Percentiles rank a stretch among this genome's conserved stretches.
phyloP scores from a whole-genome alignment of 2,888 invertebrate genomes.

The Dastarcus helophoroides region DNA sequence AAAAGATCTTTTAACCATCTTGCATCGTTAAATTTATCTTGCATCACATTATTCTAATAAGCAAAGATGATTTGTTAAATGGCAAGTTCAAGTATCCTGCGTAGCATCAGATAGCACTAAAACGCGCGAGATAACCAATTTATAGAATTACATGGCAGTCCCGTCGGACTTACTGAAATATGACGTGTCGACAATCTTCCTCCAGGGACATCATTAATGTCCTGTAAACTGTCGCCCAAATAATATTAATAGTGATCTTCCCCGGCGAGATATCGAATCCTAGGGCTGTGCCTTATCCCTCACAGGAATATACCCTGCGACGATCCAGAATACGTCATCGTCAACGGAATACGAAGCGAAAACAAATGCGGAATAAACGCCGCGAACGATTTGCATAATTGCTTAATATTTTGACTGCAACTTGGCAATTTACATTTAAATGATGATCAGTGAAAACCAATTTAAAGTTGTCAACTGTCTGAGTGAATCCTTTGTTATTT shows the following conservation, averaged over 20 bases:
- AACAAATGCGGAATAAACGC: constrained; percentile 6
- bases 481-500: constrained; percentile 38
- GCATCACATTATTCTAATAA: too few relatives aligned
- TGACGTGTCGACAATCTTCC: constrained; percentile 39
- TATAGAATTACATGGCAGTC: constrained; percentile 30
- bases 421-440: constrained; percentile 39
- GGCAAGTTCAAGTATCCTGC: too few relatives aligned
- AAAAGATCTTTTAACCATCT: too few relatives aligned
- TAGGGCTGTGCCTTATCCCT: too few relatives aligned
- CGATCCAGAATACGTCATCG: too few relatives aligned
- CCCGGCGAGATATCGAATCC: too few relatives aligned
- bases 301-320: too few relatives aligned
- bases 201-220: constrained; percentile 41
- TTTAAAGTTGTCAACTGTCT: constrained; percentile 40
- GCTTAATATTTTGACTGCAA: constrained; percentile 39
- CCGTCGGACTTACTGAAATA: constrained; percentile 33
- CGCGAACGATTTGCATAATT: constrained; percentile 28
- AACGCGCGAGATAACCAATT: too few relatives aligned
- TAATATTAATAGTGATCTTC: constrained; percentile 39
- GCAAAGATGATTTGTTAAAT: too few relatives aligned
- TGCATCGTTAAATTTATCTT: too few relatives aligned
- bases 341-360: constrained; percentile 1
- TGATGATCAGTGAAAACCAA: constrained; percentile 38
- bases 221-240: constrained; percentile 39
- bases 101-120: too few relatives aligned